Percentiles rank a stretch among this genome's conserved stretches.
These are phyloP conservation scores for Mus spretus DNA, from an alignment of 2,797 vertebrate species.

Conservation along the genomic window DNA sequence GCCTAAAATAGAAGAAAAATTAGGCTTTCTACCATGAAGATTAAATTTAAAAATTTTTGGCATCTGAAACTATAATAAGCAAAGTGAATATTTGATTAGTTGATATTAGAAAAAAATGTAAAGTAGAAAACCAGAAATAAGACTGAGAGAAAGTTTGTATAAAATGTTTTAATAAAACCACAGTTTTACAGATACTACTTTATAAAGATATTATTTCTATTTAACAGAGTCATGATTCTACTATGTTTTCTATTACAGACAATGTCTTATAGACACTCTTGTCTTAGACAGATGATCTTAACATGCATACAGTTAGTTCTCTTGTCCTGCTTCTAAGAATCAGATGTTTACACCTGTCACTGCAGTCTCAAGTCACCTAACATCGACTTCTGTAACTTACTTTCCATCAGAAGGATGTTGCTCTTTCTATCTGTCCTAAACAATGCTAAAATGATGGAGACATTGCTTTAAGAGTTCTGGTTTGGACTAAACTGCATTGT, in stretches of 20 bases:
- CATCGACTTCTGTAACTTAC: not conserved
- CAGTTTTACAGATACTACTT: not conserved
- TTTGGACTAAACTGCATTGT: not conserved
- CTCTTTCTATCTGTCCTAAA: not conserved
- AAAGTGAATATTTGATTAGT: not conserved
- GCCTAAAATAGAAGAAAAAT: not conserved
- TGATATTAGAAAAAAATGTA: slow-evolving; percentile 1
- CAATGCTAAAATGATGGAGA: not conserved
- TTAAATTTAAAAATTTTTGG: slow-evolving; percentile 3
- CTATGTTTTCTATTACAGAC: slow-evolving; percentile 17
- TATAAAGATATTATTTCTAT: not conserved
- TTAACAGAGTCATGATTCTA: not conserved
- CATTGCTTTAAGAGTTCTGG: not conserved
- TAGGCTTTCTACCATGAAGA: not conserved
- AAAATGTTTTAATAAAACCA: slow-evolving; percentile 57
- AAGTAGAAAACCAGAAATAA: slow-evolving; percentile 51
- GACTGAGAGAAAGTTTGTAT: not conserved
- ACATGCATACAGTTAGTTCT: not conserved
- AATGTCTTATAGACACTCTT: not conserved
- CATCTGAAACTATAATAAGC: slow-evolving; percentile 14
- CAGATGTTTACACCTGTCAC: not conserved
- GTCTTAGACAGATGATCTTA: not conserved
- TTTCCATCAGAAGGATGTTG: not conserved
- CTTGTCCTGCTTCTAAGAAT: not conserved
- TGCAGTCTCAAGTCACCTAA: not conserved